Evolutionary conservation across 2,888 invertebrate species (phyloP), one percentile per base, ranked within the genome.

Genomic region (Plusia festucae): DNA sequence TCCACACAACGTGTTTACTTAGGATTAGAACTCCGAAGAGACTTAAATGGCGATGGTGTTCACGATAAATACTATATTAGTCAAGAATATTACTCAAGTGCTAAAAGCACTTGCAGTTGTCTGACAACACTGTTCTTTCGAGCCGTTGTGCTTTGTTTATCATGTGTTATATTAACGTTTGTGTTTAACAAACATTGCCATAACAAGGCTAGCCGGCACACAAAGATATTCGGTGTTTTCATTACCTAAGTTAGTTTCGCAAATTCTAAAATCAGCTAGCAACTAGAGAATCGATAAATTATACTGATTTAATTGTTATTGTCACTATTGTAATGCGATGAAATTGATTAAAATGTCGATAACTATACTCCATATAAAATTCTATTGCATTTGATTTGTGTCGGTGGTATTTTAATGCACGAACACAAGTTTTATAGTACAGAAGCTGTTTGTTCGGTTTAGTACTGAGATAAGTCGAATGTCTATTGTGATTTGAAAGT

Each of bases 401-500:
- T 49, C 34, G n/a, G 59, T 57, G 53, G 53, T 68, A 70, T 68
- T 70, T 71, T 61, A 52, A 59, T 46, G 15, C 53, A 56, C 64
- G 70, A 70, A 76, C 70, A 73, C 76, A 65, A 78, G 77, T 78
- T 73, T 76, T 82, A 75, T 76, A 58, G 70, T 70, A 84, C 90
- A 88, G 89, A 86, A 90, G 90, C 86, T 74, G 85, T 82, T 81
- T 68, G 71, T 70, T 88, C 76, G 76, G 85, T 86, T 84, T 80
- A 80, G 81, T 80, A 58, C 61, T 58, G 67, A 85, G 87, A 91
- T 88, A 92, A 90, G 86, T 87, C 84, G 82, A 85, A 85, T 81
- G 85, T 88, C 91, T 90, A 94, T 94, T 94, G 93, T 94, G 89
- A 92, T 91, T 92, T 92, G 94, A 94, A 95, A 95, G 94, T 94